phyloP scores from a whole-genome alignment of 2,888 invertebrate genomes.

The Xylota segnis region DNA sequence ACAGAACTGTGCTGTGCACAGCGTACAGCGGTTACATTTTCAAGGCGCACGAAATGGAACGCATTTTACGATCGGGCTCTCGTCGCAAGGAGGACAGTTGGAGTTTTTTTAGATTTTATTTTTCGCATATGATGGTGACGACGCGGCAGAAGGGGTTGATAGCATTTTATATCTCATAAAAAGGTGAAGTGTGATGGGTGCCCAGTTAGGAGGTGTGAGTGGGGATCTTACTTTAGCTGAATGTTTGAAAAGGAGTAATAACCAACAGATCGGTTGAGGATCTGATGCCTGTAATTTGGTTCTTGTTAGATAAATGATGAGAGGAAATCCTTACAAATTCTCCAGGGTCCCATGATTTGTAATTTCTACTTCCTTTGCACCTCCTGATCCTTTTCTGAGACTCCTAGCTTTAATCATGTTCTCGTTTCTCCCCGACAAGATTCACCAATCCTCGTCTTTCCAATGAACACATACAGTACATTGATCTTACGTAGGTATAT shows the following conservation, averaged over 20 bases:
- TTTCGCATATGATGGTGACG: constrained; percentile 7
- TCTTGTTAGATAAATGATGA: no score
- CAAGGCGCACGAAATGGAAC: constrained; percentile 69
- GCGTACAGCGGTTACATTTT: constrained; percentile 56
- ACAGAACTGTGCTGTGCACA: constrained; percentile 48
- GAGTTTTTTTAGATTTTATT: not conserved
- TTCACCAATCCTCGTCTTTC: no score
- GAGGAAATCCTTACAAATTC: no score
- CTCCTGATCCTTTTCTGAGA: no score
- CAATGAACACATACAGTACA: no score
- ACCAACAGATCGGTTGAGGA: no score
- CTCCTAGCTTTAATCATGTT: no score
- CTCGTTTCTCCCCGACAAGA: no score
- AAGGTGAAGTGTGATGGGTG: constrained; percentile 56
- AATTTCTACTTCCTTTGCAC: no score
- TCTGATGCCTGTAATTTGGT: no score
- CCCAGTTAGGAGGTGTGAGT: constrained; percentile 6
- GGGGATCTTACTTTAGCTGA: not conserved
- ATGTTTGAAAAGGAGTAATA: not conserved
- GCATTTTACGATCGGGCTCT: constrained; percentile 60
- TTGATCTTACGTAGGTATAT: no score
- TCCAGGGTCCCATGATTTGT: no score
- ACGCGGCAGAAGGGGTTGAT: constrained; percentile 56
- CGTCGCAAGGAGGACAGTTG: constrained; percentile 29
- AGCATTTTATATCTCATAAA: constrained; percentile 72